Evolutionary conservation across 2,888 invertebrate genomes (phyloP), one percentile per base, ranked within the genome.

Genomic region (Cetonia aurata): DNA sequence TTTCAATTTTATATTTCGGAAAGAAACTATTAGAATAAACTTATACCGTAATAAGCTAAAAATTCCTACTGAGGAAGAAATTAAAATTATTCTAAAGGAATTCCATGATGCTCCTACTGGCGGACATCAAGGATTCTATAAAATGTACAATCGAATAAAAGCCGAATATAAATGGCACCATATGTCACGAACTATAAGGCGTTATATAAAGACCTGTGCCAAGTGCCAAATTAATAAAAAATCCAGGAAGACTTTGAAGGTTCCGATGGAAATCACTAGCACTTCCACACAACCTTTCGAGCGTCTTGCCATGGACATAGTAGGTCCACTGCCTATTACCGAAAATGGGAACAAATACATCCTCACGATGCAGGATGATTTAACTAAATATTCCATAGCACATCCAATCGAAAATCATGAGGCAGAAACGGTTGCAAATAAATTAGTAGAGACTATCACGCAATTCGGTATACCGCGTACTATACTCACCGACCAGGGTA

Each of bases 311-410:
- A 13, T 81, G 17, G 79, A 80, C 66, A 75, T 81, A 17, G 76
- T 80, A 17, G 79, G 79, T 52, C 79, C 80, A 25, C 4, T 25
- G 25, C 25, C 25, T 3, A 25, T 25, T 4, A 25, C 25, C 25
- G 25, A 25, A 25, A 25, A 25, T 25, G 25, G 25, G 3, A 25
- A 25, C 4, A 25, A 4, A 4, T 25, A 25, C 25, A 25, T 25
- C 1, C 25, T 80, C 17, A 80, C 76, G 9, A 71, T 76, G 67
- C 78, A 80, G 74, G 80, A 81, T 69, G 79, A 80, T 69, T 60
- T 80, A 31, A 80, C 80, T 0, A 81, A 81, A 76, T 81, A 74
- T 70, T 77, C 77, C 8, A 74, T 74, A 60, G 79, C 80, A 6
- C 65, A 75, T 57, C 73, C 80, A 1, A 71, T 82, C 12, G 73